A percentile compares a stretch with the other conserved stretches of the same genome.
These are phyloP conservation scores for Myrmecobius fasciatus DNA, from an alignment of 2,113 vertebrate genomes.

Conservation along the genomic window DNA sequence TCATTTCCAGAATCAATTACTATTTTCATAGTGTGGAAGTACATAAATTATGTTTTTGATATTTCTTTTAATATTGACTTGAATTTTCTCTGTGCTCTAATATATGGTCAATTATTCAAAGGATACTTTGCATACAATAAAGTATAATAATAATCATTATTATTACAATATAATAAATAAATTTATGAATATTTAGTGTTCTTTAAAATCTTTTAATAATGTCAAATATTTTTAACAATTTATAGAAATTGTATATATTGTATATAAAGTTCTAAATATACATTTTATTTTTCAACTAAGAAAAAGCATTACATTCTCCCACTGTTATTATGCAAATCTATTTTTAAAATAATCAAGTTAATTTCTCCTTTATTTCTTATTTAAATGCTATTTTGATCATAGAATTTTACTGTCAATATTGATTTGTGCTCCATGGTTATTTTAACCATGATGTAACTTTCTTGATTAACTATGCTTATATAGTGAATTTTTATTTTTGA, in stretches of 20 bases:
- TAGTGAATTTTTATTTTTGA: background rate
- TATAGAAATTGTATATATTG: too few relatives aligned
- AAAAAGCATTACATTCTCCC: background rate
- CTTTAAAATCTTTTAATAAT: background rate
- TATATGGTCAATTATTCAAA: background rate
- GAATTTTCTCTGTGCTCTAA: background rate
- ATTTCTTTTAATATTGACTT: background rate
- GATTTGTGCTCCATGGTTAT: background rate
- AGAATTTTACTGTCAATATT: background rate
- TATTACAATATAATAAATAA: too few relatives aligned
- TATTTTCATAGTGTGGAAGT: background rate
- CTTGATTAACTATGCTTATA: background rate
- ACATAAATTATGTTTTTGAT: background rate
- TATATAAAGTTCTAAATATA: background rate
- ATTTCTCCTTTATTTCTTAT: background rate
- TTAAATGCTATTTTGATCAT: background rate
- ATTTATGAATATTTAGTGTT: background rate
- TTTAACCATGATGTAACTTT: background rate
- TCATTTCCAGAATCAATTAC: background rate
- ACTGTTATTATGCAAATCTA: background rate
- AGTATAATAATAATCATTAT: too few relatives aligned
- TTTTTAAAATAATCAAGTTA: background rate
- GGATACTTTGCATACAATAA: background rate
- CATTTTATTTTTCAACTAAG: background rate
- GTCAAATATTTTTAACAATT: background rate